Evolutionary conservation across 2,888 invertebrate species (phyloP).

Genomic region (Stenoptilia bipunctidactyla): DNA sequence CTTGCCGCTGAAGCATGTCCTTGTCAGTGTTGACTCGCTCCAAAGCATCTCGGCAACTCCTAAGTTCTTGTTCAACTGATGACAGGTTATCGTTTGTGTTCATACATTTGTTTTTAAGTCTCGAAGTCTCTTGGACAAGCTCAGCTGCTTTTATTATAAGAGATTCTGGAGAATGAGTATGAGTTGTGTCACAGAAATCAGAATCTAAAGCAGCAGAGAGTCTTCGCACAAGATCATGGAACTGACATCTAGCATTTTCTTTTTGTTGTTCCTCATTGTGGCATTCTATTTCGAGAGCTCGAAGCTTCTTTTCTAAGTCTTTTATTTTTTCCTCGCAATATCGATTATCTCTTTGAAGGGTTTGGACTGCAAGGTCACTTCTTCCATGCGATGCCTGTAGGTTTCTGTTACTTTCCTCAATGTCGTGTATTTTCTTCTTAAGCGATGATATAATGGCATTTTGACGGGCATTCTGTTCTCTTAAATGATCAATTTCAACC

Average conservation of each 20-base stretch:
- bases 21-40: constrained; percentile 77
- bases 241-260: constrained; percentile 75
- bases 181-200: constrained; percentile 76
- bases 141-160: constrained; percentile 84
- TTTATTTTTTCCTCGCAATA: constrained; percentile 81
- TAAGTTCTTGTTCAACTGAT: constrained; percentile 74
- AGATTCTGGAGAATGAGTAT: constrained; percentile 76
- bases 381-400: constrained; percentile 74
- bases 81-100: constrained; percentile 73
- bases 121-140: constrained; percentile 79
- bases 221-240: constrained; percentile 80
- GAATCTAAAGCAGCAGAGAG: constrained; percentile 79
- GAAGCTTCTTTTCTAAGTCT: constrained; percentile 80
- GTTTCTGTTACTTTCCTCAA: constrained; percentile 83
- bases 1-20: constrained; percentile 81
- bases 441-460: constrained; percentile 84
- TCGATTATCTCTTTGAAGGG: constrained; percentile 80
- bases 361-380: constrained; percentile 79
- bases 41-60: constrained; percentile 75
- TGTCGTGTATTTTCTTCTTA: constrained; percentile 82
- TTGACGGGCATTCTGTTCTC: constrained; percentile 87
- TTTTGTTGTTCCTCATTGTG: constrained; percentile 81
- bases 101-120: constrained; percentile 73
- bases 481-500: constrained; percentile 82
- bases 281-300: constrained; percentile 79